Conservation (phyloP, 2,797 vertebrate species). For the Hippopotamyrus pictus region DNA sequence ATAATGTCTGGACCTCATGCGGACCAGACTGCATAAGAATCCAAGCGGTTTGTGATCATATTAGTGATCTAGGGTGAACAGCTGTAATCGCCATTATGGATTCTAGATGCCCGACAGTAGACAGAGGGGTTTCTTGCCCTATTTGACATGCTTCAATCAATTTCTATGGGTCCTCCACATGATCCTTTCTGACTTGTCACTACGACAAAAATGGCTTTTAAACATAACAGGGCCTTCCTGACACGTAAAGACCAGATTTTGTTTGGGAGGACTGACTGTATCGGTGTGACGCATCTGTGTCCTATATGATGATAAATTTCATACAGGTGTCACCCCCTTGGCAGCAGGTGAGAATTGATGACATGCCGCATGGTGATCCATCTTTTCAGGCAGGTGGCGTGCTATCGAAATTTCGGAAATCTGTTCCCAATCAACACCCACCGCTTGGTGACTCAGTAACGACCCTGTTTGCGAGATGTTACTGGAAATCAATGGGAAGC, state of each 20-base stretch:
- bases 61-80: not conserved
- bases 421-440: slow-evolving; percentile 96
- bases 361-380: slow-evolving; percentile 84
- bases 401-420: slow-evolving; percentile 98
- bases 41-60: not conserved
- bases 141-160: slow-evolving; percentile 23
- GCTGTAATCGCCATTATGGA: not conserved
- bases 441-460: slow-evolving; percentile 78
- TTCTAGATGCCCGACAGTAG: not conserved
- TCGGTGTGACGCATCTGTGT: slow-evolving; percentile 54
- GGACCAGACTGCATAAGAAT: not conserved
- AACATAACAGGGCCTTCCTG: slow-evolving; percentile 60
- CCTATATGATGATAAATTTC: slow-evolving; percentile 90
- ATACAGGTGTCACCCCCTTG: slow-evolving; percentile 87
- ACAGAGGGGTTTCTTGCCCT: not conserved
- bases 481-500: slow-evolving; percentile 96
- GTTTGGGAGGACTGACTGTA: slow-evolving; percentile 52
- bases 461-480: slow-evolving; percentile 84
- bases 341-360: slow-evolving; percentile 90
- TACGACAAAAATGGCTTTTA: slow-evolving; percentile 61
- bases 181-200: slow-evolving; percentile 42
- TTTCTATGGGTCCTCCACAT: slow-evolving; percentile 29
- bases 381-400: slow-evolving; percentile 89
- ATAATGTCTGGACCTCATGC: not conserved
- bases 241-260: slow-evolving; percentile 42